These are phyloP conservation scores for Acrossocheilus wenchowensis DNA, from an alignment of 2,797 vertebrate genomes.

Conservation along the genomic window DNA sequence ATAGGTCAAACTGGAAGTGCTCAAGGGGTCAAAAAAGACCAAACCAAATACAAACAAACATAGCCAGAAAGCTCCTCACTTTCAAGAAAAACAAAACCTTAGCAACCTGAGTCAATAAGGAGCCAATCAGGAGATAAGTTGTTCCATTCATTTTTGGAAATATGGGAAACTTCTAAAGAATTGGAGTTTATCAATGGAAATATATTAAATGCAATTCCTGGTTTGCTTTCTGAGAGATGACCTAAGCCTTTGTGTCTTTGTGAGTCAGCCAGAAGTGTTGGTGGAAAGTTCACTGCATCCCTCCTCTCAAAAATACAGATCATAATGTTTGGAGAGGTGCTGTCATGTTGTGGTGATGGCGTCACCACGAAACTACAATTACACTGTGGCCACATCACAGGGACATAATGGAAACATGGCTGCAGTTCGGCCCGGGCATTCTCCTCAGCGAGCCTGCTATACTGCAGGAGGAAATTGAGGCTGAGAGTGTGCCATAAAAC, in stretches of 20 bases:
- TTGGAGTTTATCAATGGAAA: conserved; percentile 40
- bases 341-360: conserved; percentile 55
- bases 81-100: conserved; percentile 4
- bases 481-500: conserved; percentile 68
- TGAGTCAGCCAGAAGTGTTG: conserved; percentile 44
- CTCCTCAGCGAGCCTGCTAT: conserved; percentile 49
- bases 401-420: conserved; percentile 59
- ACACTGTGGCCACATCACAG: conserved; percentile 59
- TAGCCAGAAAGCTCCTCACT: background rate
- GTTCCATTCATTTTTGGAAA: conserved; percentile 24
- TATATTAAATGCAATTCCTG: conserved; percentile 45
- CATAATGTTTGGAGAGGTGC: conserved; percentile 46
- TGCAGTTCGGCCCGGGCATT: conserved; percentile 36
- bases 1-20: conserved; percentile 88
- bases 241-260: conserved; percentile 58
- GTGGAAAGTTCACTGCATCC: conserved; percentile 51
- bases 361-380: conserved; percentile 58
- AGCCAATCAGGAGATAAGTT: background rate
- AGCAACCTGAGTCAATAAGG: conserved; percentile 6
- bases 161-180: conserved; percentile 42
- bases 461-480: conserved; percentile 63
- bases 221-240: conserved; percentile 49
- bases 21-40: conserved; percentile 70
- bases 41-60: conserved; percentile 44
- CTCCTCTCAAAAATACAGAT: conserved; percentile 41